Evolutionary conservation across 2,113 vertebrate species (phyloP).

Genomic region (Chaetodon auriga): DNA sequence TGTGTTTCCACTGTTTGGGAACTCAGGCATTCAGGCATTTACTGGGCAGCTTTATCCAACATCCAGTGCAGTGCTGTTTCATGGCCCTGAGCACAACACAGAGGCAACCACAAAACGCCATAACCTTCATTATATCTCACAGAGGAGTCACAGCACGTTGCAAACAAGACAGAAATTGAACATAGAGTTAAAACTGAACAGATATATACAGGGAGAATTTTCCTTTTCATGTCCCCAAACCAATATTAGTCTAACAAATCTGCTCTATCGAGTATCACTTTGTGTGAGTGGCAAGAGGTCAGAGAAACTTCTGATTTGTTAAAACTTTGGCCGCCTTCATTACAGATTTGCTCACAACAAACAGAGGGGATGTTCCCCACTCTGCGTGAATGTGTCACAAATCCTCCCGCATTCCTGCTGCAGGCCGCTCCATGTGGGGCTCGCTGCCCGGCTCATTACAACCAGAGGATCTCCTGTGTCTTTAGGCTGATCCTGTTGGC

Average conservation of each 20-base stretch:
- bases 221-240: neutral
- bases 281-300: neutral
- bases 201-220: neutral
- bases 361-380: constrained; percentile 4
- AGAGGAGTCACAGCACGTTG: neutral
- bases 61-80: neutral
- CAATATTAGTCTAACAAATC: neutral
- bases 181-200: neutral
- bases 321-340: neutral
- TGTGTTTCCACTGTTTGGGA: neutral
- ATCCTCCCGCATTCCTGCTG: constrained; percentile 47
- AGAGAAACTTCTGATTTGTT: neutral
- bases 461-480: constrained; percentile 48
- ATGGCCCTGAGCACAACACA: neutral
- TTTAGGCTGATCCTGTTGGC: constrained; percentile 55
- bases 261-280: neutral
- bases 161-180: neutral
- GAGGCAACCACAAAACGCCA: neutral
- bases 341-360: constrained; percentile 1
- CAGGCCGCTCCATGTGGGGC: constrained; percentile 34
- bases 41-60: neutral
- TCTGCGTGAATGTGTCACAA: constrained; percentile 36
- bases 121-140: neutral
- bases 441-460: constrained; percentile 43
- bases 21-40: neutral